Percentiles rank a stretch among this genome's conserved stretches.
Conservation (phyloP, 2,888 invertebrate genomes). For the Drosophila anomalata region DNA sequence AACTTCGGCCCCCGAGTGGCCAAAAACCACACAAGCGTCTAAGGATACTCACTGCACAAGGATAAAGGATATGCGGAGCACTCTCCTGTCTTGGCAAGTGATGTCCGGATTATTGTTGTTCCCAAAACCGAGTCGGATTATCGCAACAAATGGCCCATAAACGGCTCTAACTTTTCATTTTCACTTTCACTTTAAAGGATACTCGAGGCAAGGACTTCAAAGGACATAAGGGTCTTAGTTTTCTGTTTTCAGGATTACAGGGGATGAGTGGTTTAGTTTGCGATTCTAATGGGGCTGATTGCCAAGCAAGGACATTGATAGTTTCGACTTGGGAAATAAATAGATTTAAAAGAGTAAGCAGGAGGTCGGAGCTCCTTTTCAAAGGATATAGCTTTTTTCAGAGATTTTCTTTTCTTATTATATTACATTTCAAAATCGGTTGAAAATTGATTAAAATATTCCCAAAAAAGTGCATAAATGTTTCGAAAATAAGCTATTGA, state of each 20-base stretch:
- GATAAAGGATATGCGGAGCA: not conserved
- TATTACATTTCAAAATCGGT: no score
- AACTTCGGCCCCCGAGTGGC: constrained; percentile 10
- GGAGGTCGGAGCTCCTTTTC: no score
- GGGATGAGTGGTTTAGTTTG: not conserved
- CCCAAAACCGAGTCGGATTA: not conserved
- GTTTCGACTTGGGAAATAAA: no score
- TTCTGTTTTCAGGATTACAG: not conserved
- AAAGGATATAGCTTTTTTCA: no score
- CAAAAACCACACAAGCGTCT: not conserved
- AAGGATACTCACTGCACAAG: not conserved
- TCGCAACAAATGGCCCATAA: not conserved
- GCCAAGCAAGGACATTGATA: no score
- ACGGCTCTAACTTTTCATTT: not conserved
- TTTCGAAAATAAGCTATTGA: no score
- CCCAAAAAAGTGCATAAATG: no score
- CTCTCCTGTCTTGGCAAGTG: not conserved
- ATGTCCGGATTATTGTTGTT: not conserved
- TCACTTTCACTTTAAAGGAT: not conserved
- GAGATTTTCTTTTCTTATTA: no score
- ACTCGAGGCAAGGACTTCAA: not conserved
- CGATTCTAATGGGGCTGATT: not conserved
- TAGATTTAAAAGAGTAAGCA: no score
- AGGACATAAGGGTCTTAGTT: not conserved
- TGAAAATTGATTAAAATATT: no score